phyloP scores from a whole-genome alignment of 2,797 vertebrate species.

The Artibeus jamaicensis region DNA sequence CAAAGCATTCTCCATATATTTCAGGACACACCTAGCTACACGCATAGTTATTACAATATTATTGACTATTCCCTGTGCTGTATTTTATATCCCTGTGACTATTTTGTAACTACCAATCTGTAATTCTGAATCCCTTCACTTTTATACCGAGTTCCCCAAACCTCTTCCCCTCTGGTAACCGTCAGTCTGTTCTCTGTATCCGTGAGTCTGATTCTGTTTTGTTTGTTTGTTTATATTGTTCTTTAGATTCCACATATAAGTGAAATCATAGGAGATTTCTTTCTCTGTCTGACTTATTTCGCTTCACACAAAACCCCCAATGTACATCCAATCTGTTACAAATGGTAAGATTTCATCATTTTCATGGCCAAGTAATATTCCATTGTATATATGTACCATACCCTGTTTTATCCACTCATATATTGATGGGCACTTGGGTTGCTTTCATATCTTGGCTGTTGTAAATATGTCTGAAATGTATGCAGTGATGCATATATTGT shows the following conservation, averaged over 20 bases:
- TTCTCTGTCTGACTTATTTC: not conserved
- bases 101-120: not conserved
- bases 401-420: not conserved
- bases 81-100: not conserved
- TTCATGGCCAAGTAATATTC: not conserved
- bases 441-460: not conserved
- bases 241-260: not conserved
- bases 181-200: not conserved
- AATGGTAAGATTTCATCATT: not conserved
- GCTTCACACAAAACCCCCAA: not conserved
- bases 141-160: not conserved
- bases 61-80: not conserved
- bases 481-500: not conserved
- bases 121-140: not conserved
- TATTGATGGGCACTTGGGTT: not conserved
- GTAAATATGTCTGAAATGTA: not conserved
- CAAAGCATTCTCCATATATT: not conserved
- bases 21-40: not conserved
- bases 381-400: not conserved
- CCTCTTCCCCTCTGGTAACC: not conserved
- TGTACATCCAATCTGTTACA: not conserved
- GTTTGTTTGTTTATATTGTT: not conserved
- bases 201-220: not conserved
- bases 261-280: not conserved
- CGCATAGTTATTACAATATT: not conserved